Evolutionary conservation across 2,797 vertebrate genomes (phyloP), one percentile per base, ranked within the genome.

Genomic region (Furcifer pardalis): DNA sequence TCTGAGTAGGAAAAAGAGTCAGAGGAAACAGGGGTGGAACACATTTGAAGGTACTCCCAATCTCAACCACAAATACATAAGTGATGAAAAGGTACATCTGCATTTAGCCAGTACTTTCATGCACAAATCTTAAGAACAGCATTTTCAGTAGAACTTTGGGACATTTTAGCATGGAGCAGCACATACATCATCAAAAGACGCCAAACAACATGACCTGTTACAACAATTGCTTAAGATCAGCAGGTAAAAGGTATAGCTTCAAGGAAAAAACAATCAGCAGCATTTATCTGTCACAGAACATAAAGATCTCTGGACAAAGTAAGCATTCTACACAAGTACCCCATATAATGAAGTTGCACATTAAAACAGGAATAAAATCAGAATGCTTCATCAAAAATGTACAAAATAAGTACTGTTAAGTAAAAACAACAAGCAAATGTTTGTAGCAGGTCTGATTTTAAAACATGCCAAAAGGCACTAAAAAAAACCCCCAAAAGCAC

Each of bases 191-290:
- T 72, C 65, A 76, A 86, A 77, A 84, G 90, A 83, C 63, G 72
- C n/a, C 78, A 0, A 56, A 21, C 84, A 81, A 85, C 79, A 91
- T 72, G 87, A 85, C n/a, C 80, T 52, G 3, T 71, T 66, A 80
- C 62, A 79, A 56, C 69, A 82, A 82, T 63, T 83, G 42, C 5
- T 83, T 86, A 72, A 60, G 7, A 71, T 71, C 59, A 69, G 59
- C 35, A 66, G 42, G 30, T 83, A 63, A 12, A 23, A 60, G 77
- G 37, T n/a, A 69, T 3, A 69, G 8, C 35, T 49, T 84, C 62
- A 78, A 78, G 52, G 40, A 77, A 79, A 79, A 86, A 69, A 77
- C 40, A 6, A 82, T 82, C 19, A 92, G 83, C 77, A 89, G 84
- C 15, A 77, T 71, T 69, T 60, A 44, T 77, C 19, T 37, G 27